phyloP scores from a whole-genome alignment of 2,888 invertebrate species.

The Agrypnus murinus region DNA sequence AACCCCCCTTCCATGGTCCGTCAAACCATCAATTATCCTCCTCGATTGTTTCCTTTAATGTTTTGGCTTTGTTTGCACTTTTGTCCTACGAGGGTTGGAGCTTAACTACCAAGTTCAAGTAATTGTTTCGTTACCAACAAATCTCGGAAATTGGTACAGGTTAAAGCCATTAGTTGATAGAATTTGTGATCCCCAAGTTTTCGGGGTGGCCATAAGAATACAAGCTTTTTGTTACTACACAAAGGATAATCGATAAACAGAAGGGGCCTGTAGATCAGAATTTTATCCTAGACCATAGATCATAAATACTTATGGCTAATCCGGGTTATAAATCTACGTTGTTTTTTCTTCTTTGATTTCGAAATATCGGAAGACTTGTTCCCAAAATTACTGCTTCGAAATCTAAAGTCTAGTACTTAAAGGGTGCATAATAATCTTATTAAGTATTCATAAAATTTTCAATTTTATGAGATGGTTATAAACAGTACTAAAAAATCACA shows the following conservation, averaged over 20 bases:
- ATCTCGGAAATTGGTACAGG: conserved; percentile 17
- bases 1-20: conserved; percentile 35
- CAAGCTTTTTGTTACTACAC: neutral
- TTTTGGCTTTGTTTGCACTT: conserved; percentile 44
- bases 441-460: too few relatives aligned
- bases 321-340: too few relatives aligned
- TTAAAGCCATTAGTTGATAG: conserved; percentile 21
- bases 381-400: too few relatives aligned
- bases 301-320: conserved; percentile 8
- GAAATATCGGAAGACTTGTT: too few relatives aligned
- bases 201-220: neutral
- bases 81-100: conserved; percentile 27
- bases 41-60: conserved; percentile 43
- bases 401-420: too few relatives aligned
- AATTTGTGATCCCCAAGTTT: neutral
- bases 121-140: conserved; percentile 15
- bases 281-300: conserved; percentile 1
- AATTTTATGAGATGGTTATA: too few relatives aligned
- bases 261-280: conserved; percentile 6
- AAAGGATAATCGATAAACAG: neutral
- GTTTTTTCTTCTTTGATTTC: too few relatives aligned
- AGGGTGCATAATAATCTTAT: too few relatives aligned
- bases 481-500: too few relatives aligned
- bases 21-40: conserved; percentile 43
- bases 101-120: conserved; percentile 5